A percentile compares a stretch with the other conserved stretches of the same genome.
phyloP scores from a whole-genome alignment of 2,797 vertebrate genomes.

The Lepidocolaptes lacrymiger region DNA sequence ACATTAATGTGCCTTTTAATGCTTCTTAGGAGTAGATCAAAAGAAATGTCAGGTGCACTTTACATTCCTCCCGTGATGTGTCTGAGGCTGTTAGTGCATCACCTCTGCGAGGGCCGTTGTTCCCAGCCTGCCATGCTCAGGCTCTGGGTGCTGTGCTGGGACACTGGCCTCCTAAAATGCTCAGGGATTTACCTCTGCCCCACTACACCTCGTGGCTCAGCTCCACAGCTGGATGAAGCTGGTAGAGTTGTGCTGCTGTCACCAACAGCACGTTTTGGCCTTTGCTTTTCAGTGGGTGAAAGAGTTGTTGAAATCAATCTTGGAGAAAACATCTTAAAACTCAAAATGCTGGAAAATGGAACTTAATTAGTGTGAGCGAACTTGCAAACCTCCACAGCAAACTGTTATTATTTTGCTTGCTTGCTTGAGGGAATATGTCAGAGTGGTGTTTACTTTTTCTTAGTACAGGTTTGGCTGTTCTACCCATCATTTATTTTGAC shows the following conservation, averaged over 20 bases:
- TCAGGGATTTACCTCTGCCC: background rate
- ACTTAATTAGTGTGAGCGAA: slow-evolving; percentile 54
- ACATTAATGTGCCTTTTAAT: slow-evolving; percentile 38
- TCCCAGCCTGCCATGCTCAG: background rate
- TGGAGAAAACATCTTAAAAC: slow-evolving; percentile 42
- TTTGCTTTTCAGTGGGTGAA: background rate
- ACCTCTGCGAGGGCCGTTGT: background rate
- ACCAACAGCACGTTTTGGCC: background rate
- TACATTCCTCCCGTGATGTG: slow-evolving; percentile 6
- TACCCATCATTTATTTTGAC: slow-evolving; percentile 36
- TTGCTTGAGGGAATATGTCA: slow-evolving; percentile 48
- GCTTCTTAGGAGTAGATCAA: slow-evolving; percentile 50
- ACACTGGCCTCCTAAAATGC: background rate
- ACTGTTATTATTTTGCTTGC: slow-evolving; percentile 49
- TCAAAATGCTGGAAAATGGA: slow-evolving; percentile 16
- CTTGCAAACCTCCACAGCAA: background rate
- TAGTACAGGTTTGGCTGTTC: slow-evolving; percentile 13
- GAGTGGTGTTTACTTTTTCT: slow-evolving; percentile 29
- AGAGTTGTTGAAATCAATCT: slow-evolving; percentile 44
- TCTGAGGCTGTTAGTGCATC: slow-evolving; percentile 14
- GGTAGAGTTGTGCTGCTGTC: background rate
- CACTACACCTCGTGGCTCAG: background rate
- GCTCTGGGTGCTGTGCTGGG: background rate
- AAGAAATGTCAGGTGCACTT: slow-evolving; percentile 65
- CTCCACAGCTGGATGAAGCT: background rate